These are phyloP conservation scores for Drosophila elegans DNA, from an alignment of 1,140 invertebrate genomes.

Conservation along the genomic window DNA sequence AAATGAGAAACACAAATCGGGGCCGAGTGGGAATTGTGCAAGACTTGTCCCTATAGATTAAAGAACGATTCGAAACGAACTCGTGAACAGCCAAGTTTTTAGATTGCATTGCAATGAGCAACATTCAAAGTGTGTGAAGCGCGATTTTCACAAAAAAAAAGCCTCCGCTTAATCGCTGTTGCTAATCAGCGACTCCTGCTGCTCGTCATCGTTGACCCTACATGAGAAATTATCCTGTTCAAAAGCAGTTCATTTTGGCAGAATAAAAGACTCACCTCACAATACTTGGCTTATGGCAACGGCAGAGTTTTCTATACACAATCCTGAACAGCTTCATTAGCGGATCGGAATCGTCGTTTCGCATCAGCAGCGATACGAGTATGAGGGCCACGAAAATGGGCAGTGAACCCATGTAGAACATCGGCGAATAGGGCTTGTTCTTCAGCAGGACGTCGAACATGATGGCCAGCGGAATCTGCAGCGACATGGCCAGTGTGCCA, in stretches of 20 bases:
- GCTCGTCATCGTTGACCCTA: slow-evolving; percentile 90
- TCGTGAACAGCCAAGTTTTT: slow-evolving; percentile 83
- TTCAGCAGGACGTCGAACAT: slow-evolving; percentile 92
- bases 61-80: slow-evolving; percentile 81
- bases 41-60: slow-evolving; percentile 65
- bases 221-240: slow-evolving; percentile 32
- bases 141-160: slow-evolving; percentile 68
- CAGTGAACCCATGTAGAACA: slow-evolving; percentile 92
- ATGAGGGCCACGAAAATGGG: slow-evolving; percentile 93
- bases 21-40: slow-evolving; percentile 40
- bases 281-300: slow-evolving; percentile 85
- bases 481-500: slow-evolving; percentile 92
- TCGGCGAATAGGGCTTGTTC: slow-evolving; percentile 89
- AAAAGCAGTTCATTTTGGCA: not conserved
- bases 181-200: slow-evolving; percentile 90
- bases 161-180: slow-evolving; percentile 74
- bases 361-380: slow-evolving; percentile 90
- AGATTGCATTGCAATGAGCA: slow-evolving; percentile 79
- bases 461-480: slow-evolving; percentile 94
- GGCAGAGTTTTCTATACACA: slow-evolving; percentile 86
- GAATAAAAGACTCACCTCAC: slow-evolving; percentile 84
- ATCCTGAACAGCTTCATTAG: slow-evolving; percentile 88
- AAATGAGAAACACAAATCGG: slow-evolving; percentile 48
- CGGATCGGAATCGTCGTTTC: slow-evolving; percentile 95
- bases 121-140: slow-evolving; percentile 56